Evolutionary conservation across 64 coral and sea anemone species (phyloP).

Genomic region (Dendrophyllia cribrosa): DNA sequence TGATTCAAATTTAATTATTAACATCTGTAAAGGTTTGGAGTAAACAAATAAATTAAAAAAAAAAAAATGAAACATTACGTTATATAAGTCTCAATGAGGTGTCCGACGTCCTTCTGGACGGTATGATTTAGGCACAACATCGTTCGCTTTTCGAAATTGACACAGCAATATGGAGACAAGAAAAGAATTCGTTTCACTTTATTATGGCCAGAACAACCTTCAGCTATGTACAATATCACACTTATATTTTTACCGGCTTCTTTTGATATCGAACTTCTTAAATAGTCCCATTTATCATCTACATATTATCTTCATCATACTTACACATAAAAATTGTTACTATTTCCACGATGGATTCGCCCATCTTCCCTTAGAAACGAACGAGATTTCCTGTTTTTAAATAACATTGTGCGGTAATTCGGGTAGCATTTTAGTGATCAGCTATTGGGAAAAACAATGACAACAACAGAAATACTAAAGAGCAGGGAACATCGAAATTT

Average conservation of each 20-base stretch:
- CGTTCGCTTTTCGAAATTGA: no score
- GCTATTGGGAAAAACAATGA: no score
- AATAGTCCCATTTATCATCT: constrained; percentile 35
- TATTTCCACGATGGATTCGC: constrained; percentile 39
- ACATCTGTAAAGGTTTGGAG: no score
- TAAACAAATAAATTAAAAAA: no score
- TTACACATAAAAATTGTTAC: constrained; percentile 13
- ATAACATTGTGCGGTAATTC: background rate
- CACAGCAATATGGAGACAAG: background rate
- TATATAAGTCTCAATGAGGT: no score
- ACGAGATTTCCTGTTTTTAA: background rate
- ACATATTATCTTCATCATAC: constrained; percentile 1
- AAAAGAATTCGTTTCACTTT: background rate
- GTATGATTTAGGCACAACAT: no score
- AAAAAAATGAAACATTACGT: no score
- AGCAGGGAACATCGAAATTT: no score
- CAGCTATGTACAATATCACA: constrained; percentile 14
- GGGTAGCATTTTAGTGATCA: no score
- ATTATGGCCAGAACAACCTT: background rate
- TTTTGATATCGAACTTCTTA: background rate
- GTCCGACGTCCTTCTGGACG: no score
- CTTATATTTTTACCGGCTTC: background rate
- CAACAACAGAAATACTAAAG: no score
- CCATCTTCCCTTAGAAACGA: constrained; percentile 3
- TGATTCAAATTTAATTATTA: no score